Conservation (phyloP, 35 echinoderm and acorn worm genomes). For the Patiria miniata region DNA sequence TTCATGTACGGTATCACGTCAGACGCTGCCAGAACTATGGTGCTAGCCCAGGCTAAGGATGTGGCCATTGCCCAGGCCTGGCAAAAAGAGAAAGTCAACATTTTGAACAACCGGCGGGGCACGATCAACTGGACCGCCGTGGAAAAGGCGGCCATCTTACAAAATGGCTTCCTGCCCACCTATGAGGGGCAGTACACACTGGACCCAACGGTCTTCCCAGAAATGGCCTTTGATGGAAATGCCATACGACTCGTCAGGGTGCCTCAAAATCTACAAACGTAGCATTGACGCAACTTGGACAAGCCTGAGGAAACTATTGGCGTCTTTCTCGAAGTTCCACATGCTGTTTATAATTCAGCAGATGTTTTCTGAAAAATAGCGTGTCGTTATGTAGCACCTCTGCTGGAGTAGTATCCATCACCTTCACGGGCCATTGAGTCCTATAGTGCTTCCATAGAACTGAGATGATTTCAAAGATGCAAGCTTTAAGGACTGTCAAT, state of each 20-base stretch:
- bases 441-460: no score
- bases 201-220: constrained; percentile 71
- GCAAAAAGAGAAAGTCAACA: constrained; percentile 59
- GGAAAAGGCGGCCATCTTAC: constrained; percentile 60
- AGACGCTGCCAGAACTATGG: constrained; percentile 45
- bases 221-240: constrained; percentile 93
- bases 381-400: no score
- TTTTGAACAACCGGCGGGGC: constrained; percentile 67
- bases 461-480: no score
- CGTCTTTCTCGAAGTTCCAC: no score
- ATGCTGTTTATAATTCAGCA: no score
- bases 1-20: constrained; percentile 74
- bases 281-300: neutral
- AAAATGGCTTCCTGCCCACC: constrained; percentile 56
- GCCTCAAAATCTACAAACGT: neutral
- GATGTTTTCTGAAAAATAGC: no score
- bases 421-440: no score
- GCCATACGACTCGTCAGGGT: constrained; percentile 70
- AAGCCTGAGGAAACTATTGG: neutral
- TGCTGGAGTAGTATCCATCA: no score
- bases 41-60: constrained; percentile 70
- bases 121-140: constrained; percentile 72
- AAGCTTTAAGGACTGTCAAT: no score
- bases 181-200: constrained; percentile 77
- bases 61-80: constrained; percentile 82